Evolutionary conservation across 1,140 invertebrate genomes (phyloP), one percentile per base, ranked within the genome.

Genomic region (Chrysomallon squamiferum): DNA sequence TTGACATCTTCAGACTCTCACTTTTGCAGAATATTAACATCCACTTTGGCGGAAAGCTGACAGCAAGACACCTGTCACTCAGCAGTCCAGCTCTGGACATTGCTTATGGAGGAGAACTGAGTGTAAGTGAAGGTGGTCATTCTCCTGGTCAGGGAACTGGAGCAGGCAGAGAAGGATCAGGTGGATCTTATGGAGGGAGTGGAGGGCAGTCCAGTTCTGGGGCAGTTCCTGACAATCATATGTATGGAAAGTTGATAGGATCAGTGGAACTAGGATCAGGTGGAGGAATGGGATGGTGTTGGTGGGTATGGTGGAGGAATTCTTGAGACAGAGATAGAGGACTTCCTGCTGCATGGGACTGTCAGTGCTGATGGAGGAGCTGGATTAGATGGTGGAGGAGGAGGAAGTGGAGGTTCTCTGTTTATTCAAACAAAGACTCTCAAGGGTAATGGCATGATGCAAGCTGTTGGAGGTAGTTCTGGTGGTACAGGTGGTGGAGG

Each of bases 341-440:
- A 60, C 18, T 33, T 77, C n/a, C 71, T 59, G 2, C 35, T 77
- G 3, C 59, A 78, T 69, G 78, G 78, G 20, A 61, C 54, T 18
- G 57, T 80, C 20, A 72, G 62, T 59, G 66, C 73, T 54, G 59
- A 71, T 68, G 78, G 73, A 2, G 43, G 45, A 5, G 60, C 54
- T 33, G 75, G 71, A 32, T 27, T 43, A 15, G 60, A 13, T 18
- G 43, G 38, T 43, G 64, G 65, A 45, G 71, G 72, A 47, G 78
- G 76, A 35, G 76, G 78, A 33, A 76, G 76, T 7, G 73, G 77
- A 33, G 71, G 72, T 59, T 74, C 76, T n/a, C n/a, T n/a, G n/a
- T n/a, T n/a, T n/a, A n/a, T n/a, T n/a, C n/a, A n/a, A n/a, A n/a
- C n/a, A n/a, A n/a, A n/a, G n/a, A n/a, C n/a, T n/a, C n/a, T n/a